These are phyloP conservation scores for Chaenocephalus aceratus DNA, from an alignment of 2,113 vertebrate genomes.

Conservation along the genomic window DNA sequence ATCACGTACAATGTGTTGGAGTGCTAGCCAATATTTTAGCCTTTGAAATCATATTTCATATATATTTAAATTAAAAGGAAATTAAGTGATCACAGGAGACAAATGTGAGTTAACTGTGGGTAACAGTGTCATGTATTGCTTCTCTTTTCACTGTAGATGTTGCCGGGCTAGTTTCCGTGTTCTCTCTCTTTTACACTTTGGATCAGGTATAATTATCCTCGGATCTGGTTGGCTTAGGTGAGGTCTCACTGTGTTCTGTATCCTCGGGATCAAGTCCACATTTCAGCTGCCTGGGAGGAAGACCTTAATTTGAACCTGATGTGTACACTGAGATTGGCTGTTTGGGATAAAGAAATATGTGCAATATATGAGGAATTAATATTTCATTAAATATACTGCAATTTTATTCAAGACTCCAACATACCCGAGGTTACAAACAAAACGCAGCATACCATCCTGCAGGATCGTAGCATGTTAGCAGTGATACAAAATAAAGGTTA, in stretches of 20 bases:
- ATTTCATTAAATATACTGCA: not conserved
- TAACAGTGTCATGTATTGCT: constrained; percentile 1
- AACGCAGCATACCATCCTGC: not conserved
- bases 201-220: not conserved
- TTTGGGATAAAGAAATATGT: not conserved
- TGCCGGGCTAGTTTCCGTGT: not conserved
- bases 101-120: too few species aligned
- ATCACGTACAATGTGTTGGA: too few species aligned
- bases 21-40: too few species aligned
- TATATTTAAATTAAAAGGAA: too few species aligned
- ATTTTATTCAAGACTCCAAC: not conserved
- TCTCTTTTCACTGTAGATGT: not conserved
- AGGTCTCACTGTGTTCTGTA: not conserved
- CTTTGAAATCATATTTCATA: too few species aligned
- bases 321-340: not conserved
- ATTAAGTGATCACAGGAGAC: too few species aligned
- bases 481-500: not conserved
- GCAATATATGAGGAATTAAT: not conserved
- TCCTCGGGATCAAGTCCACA: not conserved
- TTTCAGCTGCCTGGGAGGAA: not conserved
- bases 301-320: not conserved
- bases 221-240: not conserved
- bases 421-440: not conserved
- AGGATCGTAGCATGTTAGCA: not conserved
- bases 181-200: constrained; percentile 11